Base-by-base conservation (phyloP, 2,797 vertebrate genomes). In the Spatula clypeata region DNA sequence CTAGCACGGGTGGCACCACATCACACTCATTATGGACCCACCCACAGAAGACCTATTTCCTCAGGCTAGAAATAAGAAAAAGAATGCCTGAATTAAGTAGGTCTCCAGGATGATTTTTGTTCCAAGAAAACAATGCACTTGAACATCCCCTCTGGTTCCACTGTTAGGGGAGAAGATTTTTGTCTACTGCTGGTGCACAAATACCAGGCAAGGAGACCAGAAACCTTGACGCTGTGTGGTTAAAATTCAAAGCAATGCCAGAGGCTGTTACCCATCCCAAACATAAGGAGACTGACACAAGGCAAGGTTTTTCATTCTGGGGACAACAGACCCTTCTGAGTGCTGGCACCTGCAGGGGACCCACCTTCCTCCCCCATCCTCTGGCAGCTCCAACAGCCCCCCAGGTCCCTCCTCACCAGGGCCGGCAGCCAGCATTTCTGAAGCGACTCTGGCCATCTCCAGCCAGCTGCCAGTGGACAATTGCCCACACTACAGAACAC, bases 161-260 rank as follows among this genome's bases (percentile, higher is more conserved):
- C 13, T 45, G 67, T 1, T 1, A 79, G 13, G 47, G 24, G 69
- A 81, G 69, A 90, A 91, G 26, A 21, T 51, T 80, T 80, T 83
- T 74, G 17, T 40, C 32, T 45, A 40, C 21, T 75, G 13, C 66
- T 81, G 27, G 34, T 47, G 17, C 27, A 80, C 19, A 66, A 23
- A 19, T 27, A 40, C 29, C 2, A 61, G 49, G 40, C 45, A 71
- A 44, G 82, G 53, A 87, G 31, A 79, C 20, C 45, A 51, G 36
- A 89, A 88, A 86, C 53, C 20, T 24, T 34, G 23, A 81, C 31
- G 45, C 54, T n/a, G 29, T 24, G 40, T 13, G 40, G 40, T 79
- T 81, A 53, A 83, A 87, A 60, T 45, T 19, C n/a, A 36, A 79
- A 65, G 49, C 23, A 79, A 70, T 23, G 8, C 21, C 79, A 88